A percentile compares a stretch with the other conserved stretches of the same genome.
These are phyloP conservation scores for Acanthaster planci DNA, from an alignment of 35 echinoderm and acorn worm genomes.

Conservation along the genomic window DNA sequence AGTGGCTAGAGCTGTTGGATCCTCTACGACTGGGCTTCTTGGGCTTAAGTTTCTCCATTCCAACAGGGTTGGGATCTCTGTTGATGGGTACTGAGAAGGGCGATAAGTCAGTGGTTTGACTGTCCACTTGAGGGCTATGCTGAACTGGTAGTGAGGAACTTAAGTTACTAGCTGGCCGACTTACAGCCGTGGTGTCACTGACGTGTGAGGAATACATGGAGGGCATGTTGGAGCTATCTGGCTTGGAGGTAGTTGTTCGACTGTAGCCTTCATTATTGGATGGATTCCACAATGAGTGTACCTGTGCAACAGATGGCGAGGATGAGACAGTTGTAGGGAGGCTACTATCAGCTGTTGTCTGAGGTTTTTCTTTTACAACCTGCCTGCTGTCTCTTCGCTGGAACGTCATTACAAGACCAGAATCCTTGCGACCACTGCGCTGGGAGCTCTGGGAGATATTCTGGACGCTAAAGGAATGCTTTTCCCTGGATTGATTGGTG, in stretches of 20 bases:
- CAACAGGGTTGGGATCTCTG: neutral
- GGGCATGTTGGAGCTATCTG: neutral
- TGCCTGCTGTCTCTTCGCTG: conserved; percentile 1
- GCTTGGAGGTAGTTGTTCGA: neutral
- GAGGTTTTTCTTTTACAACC: neutral
- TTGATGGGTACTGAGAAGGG: conserved; percentile 4
- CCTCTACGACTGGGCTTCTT: conserved; percentile 8
- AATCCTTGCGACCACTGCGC: conserved; percentile 1
- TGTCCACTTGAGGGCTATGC: conserved; percentile 7
- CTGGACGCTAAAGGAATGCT: conserved; percentile 64
- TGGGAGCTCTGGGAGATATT: conserved; percentile 61
- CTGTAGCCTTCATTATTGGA: conserved; percentile 25
- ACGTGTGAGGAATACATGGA: conserved; percentile 21
- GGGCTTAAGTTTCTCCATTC: neutral
- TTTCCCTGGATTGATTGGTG: conserved; percentile 4
- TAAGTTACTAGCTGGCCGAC: neutral
- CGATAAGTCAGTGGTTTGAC: neutral
- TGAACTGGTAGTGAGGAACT: conserved; percentile 5
- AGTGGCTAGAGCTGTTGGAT: conserved; percentile 12
- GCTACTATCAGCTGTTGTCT: neutral
- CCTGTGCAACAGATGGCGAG: conserved; percentile 10
- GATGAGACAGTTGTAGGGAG: conserved; percentile 5
- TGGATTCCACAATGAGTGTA: conserved; percentile 42
- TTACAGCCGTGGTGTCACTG: too few species aligned
- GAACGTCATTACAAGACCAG: conserved; percentile 14